Evolutionary conservation across 2,888 invertebrate species (phyloP).

Genomic region (Nemoura dubitans): DNA sequence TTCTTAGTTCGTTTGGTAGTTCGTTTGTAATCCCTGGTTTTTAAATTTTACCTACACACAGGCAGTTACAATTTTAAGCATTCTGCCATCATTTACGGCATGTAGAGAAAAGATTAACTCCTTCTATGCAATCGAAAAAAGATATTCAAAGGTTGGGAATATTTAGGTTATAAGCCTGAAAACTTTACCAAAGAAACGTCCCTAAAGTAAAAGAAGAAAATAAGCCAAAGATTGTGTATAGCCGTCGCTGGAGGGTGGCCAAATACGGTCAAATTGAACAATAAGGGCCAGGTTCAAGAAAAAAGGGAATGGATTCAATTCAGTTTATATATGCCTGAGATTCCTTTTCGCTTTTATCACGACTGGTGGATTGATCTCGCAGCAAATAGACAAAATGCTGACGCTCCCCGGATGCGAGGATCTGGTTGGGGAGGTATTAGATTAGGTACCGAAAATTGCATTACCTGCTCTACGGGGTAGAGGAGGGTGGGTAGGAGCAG

Average conservation of each 20-base stretch:
- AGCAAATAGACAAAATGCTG: background rate
- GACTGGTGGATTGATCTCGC: background rate
- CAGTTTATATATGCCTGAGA: slow-evolving; percentile 13
- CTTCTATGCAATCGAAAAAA: background rate
- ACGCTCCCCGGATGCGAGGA: background rate
- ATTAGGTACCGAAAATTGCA: background rate
- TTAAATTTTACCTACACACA: too few species aligned
- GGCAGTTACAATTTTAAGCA: background rate
- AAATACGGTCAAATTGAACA: slow-evolving; percentile 17
- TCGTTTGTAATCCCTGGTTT: too few species aligned
- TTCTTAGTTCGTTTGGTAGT: too few species aligned
- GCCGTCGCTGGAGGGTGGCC: background rate
- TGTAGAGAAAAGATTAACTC: background rate
- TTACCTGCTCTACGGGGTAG: background rate
- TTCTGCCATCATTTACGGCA: background rate
- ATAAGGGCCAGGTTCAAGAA: slow-evolving; percentile 17
- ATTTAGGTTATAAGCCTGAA: background rate
- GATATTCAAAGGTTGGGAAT: background rate
- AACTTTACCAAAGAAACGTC: background rate
- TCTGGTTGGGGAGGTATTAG: background rate
- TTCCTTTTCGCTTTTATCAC: background rate
- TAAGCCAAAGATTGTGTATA: background rate
- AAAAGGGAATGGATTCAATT: slow-evolving; percentile 8
- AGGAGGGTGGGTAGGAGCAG: background rate
- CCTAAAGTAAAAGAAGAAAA: background rate